Evolutionary conservation across 2,888 invertebrate genomes (phyloP), one percentile per base, ranked within the genome.

Genomic region (Trichopria drosophilae): DNA sequence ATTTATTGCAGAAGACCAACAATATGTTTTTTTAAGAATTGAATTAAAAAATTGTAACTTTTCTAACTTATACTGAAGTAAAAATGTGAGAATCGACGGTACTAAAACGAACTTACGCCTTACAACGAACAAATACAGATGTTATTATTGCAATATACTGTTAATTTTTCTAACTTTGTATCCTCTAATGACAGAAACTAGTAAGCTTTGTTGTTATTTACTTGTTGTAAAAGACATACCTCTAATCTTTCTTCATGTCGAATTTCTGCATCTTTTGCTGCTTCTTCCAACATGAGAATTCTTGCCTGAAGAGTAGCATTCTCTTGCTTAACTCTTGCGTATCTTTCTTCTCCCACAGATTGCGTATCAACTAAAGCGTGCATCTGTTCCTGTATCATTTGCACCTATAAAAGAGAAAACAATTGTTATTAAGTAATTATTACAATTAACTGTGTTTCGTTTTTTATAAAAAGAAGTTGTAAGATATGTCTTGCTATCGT

Each of bases 301-400:
- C 93, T 83, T 28, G 93, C 90, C 71, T 93, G 92, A 29, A 95
- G 81, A 49, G 90, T 88, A 2, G 93, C 91, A 82, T 94, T 94
- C 77, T 95, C 94, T 50, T 94, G 88, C 77, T 94, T 95, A 48
- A 89, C 90, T 66, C 91, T 82, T 46, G 88, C 85, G 75, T 94
- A 94, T 60, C 92, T 82, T 76, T 93, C 92, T 74, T 94, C 93
- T 6, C 88, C 88, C 48, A 87, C 86, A 66, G 84, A 86, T 69
- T 93, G 93, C 41, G 89, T 90, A 75, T 95, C 93, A 39, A 89
- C 90, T 65, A 96, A 80, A 51, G 87, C 87, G 57, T 88, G 88
- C 76, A 96, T 89, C 80, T 95, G 93, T 73, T 93, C 90, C 78
- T 96, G 94, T 58, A 96, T 82, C 68, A 90, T 83, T 80, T 93